phyloP scores from a whole-genome alignment of 2,797 vertebrate genomes.

The Lepilemur septentrionalis region DNA sequence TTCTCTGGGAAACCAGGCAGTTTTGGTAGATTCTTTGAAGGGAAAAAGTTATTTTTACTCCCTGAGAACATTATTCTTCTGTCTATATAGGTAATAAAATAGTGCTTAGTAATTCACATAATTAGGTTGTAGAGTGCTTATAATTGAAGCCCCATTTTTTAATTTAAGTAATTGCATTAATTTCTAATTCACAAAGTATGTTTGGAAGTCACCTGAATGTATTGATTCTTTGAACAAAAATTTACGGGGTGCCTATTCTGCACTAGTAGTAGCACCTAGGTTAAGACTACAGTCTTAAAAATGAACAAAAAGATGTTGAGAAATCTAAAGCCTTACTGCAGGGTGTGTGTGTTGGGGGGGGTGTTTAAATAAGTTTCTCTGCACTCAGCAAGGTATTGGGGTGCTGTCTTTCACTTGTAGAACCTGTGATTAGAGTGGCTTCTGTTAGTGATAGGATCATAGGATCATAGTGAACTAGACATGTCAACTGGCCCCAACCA shows the following conservation, averaged over 20 bases:
- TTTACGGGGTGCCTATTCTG: neutral
- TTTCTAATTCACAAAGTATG: neutral
- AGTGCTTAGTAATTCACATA: neutral
- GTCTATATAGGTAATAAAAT: neutral
- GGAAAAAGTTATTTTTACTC: neutral
- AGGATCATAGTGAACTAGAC: neutral
- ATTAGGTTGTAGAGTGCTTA: neutral
- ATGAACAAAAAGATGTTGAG: neutral
- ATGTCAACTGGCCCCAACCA: neutral
- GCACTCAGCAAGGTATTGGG: neutral
- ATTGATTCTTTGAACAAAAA: neutral
- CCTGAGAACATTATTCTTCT: conserved; percentile 14
- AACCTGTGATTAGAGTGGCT: no score
- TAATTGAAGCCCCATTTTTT: neutral
- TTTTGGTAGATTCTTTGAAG: neutral
- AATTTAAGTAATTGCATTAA: neutral
- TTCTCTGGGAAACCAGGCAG: neutral
- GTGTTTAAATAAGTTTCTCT: neutral
- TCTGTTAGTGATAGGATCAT: neutral
- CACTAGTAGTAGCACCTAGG: neutral
- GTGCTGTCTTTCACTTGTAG: neutral
- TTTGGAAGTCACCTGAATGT: neutral
- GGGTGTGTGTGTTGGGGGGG: neutral
- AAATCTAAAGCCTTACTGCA: neutral
- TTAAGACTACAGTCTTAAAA: neutral